Evolutionary conservation across 2,113 vertebrate species (phyloP), one percentile per base, ranked within the genome.

Genomic region (Cebus imitator): DNA sequence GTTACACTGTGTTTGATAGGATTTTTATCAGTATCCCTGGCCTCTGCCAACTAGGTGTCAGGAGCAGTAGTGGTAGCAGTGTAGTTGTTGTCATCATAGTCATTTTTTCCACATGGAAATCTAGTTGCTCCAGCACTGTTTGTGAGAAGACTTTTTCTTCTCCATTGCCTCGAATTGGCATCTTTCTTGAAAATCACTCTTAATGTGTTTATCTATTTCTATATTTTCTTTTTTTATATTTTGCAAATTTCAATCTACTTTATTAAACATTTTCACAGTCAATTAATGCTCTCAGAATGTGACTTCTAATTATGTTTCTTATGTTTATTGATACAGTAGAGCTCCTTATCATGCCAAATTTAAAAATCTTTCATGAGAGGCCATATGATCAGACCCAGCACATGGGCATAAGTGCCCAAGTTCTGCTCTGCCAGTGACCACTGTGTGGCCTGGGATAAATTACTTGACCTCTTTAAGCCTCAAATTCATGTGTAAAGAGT

Each of bases 201-300:
- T 30, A 76, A 9, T 96, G 43, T 43, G 2, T 68, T 4, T 1
- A 2, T 83, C 35, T 76, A 43, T 57, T 70, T 79, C 50, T 87
- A 4, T 66, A 45, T 48, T 37, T 52, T 52, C 14, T 52, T 52
- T 52, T 52, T 52, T 52, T 17, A 52, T 52, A 17, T 52, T 52
- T 52, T 17, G 16, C 16, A 52, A 72, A 52, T 90, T 73, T 84
- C 18, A 32, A 50, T 83, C 25, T 92, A 87, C 85, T 55, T 68
- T 61, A 91, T n/a, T 76, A 87, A 84, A 88, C 11, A 84, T 94
- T 90, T 80, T 80, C 88, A 83, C 18, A 85, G 48, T 82, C 52
- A 87, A 55, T 55, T 58, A 40, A 50, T 72, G 48, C 81, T 81
- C 76, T 64, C 79, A 57, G 90, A 95, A 76, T 88, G 37, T 83